These are phyloP conservation scores for Athrips mouffetella DNA, from an alignment of 2,888 invertebrate genomes.

Conservation along the genomic window DNA sequence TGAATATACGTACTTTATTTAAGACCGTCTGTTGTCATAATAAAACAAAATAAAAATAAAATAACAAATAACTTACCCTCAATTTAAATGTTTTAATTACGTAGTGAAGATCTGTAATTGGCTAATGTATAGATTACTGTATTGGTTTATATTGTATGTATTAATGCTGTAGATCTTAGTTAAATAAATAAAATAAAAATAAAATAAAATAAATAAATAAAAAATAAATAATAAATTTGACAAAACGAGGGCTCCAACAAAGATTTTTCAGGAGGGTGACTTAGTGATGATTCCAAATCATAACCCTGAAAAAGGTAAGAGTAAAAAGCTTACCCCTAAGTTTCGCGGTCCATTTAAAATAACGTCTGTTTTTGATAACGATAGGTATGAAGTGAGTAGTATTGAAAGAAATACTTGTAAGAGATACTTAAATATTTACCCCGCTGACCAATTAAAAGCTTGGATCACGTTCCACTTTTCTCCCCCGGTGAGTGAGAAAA, in stretches of 20 bases:
- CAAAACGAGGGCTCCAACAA: constrained; percentile 11
- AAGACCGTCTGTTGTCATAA: too few species aligned
- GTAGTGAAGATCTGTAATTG: too few species aligned
- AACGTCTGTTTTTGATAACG: constrained; percentile 21
- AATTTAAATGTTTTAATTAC: too few species aligned
- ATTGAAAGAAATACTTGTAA: not conserved
- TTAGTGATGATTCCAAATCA: constrained; percentile 23
- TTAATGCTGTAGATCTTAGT: too few species aligned
- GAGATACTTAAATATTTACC: not conserved
- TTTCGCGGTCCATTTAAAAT: constrained; percentile 22
- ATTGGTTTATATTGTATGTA: too few species aligned
- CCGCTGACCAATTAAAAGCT: not conserved
- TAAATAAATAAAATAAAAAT: constrained; percentile 8
- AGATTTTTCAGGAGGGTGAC: constrained; percentile 15
- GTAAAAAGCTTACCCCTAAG: constrained; percentile 13
- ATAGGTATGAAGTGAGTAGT: constrained; percentile 23
- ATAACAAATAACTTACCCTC: too few species aligned
- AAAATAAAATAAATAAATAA: not conserved
- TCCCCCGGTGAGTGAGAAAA: not conserved
- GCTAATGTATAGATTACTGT: too few species aligned
- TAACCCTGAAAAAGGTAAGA: constrained; percentile 20
- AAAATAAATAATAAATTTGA: constrained; percentile 15
- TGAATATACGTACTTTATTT: too few species aligned
- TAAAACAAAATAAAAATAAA: too few species aligned
- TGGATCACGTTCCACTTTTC: not conserved